Conservation (phyloP, 2,888 invertebrate species). For the Glaucopsyche alexis region DNA sequence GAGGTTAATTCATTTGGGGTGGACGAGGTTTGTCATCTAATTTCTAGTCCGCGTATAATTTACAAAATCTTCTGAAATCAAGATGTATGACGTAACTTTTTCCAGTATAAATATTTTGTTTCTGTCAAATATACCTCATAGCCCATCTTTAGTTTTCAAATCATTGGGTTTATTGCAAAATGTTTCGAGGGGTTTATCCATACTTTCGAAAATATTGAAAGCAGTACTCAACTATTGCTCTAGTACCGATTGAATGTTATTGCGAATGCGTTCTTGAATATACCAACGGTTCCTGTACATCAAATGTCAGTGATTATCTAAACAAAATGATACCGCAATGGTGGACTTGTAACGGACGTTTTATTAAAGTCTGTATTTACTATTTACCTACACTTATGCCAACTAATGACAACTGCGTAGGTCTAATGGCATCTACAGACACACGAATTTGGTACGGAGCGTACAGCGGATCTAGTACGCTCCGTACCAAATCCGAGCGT, state of each 20-base stretch:
- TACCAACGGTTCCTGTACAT: constrained; percentile 26
- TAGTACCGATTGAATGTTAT: constrained; percentile 41
- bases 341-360: constrained; percentile 13
- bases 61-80: too few species aligned
- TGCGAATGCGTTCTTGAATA: constrained; percentile 26
- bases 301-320: constrained; percentile 38
- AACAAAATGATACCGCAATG: constrained; percentile 40
- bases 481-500: too few species aligned
- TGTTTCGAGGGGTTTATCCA: not conserved
- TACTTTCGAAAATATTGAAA: not conserved
- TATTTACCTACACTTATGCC: not conserved
- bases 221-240: not conserved
- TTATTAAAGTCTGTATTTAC: constrained; percentile 20
- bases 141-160: too few species aligned
- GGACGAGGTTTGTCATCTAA: not conserved
- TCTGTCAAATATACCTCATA: too few species aligned
- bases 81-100: too few species aligned
- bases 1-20: too few species aligned
- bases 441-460: too few species aligned
- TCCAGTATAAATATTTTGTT: too few species aligned
- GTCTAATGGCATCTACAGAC: too few species aligned
- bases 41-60: too few species aligned
- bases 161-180: too few species aligned
- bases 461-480: too few species aligned
- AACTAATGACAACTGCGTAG: not conserved